Conservation (phyloP, 2,888 invertebrate species). For the Drosophila paramelanica region DNA sequence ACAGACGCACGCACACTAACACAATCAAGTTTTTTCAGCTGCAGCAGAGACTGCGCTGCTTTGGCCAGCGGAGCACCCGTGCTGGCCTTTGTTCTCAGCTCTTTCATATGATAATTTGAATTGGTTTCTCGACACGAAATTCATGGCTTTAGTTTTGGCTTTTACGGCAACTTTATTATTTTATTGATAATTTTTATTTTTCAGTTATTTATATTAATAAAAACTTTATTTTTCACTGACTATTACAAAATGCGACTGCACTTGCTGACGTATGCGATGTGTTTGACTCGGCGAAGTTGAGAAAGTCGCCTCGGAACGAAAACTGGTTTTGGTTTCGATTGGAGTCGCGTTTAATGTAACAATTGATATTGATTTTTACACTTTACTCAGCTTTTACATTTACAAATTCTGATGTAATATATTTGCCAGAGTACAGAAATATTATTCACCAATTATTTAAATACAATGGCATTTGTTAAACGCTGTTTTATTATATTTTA, state of each 20-base stretch:
- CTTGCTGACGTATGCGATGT: constrained; percentile 55
- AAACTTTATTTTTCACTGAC: neutral
- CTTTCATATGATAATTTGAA: constrained; percentile 31
- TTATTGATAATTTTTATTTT: constrained; percentile 1
- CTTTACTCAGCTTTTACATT: neutral
- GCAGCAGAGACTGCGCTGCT: constrained; percentile 46
- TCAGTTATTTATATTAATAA: neutral
- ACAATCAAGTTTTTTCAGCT: constrained; percentile 61
- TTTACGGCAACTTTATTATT: constrained; percentile 1
- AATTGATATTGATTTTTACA: neutral
- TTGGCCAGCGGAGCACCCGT: constrained; percentile 69
- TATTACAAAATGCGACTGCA: constrained; percentile 28
- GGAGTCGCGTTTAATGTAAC: neutral
- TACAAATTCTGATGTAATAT: neutral
- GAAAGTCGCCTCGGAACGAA: constrained; percentile 26
- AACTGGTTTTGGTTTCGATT: constrained; percentile 45
- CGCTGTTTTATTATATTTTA: constrained; percentile 10
- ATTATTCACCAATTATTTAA: neutral
- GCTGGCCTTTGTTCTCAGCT: constrained; percentile 37
- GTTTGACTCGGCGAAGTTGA: constrained; percentile 18
- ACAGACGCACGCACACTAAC: constrained; percentile 29
- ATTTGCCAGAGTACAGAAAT: rapidly evolving
- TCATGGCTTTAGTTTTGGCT: constrained; percentile 11
- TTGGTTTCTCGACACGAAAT: constrained; percentile 12
- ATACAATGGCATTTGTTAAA: neutral